A percentile compares a stretch with the other conserved stretches of the same genome.
These are phyloP conservation scores for Phoenicopterus ruber DNA, from an alignment of 2,113 vertebrate species.

Conservation along the genomic window DNA sequence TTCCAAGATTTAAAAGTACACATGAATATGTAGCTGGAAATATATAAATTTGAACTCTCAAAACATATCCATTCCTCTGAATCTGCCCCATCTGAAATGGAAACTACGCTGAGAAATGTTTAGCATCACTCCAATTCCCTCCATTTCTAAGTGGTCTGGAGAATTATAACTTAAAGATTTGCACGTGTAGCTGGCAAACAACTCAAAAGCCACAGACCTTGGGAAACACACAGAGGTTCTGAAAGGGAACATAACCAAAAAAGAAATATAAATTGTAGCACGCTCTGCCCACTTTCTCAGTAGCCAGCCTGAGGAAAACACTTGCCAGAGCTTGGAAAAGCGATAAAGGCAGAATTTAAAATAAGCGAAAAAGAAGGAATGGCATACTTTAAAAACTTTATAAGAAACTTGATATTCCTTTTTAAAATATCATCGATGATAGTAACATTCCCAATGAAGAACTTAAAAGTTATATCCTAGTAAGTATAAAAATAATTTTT, in stretches of 20 bases:
- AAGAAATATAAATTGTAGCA: neutral
- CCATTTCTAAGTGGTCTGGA: conserved; percentile 8
- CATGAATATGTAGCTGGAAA: neutral
- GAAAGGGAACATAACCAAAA: neutral
- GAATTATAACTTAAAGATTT: neutral
- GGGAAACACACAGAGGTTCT: neutral
- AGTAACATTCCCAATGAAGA: neutral
- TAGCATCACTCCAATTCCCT: neutral
- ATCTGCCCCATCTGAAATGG: neutral
- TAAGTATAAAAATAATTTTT: neutral
- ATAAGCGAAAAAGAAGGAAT: neutral
- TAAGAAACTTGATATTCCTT: neutral
- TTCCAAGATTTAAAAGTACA: neutral
- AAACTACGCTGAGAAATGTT: neutral
- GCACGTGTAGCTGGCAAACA: neutral
- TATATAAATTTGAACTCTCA: neutral
- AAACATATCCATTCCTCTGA: neutral
- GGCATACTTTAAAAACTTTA: neutral
- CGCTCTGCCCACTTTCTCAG: neutral
- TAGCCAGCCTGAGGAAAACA: neutral
- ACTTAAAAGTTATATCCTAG: neutral
- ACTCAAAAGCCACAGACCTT: neutral
- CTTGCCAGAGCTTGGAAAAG: neutral
- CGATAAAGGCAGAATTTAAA: neutral
- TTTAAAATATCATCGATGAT: neutral